phyloP scores from a whole-genome alignment of 1,140 invertebrate species.

The Listronotus oregonensis region DNA sequence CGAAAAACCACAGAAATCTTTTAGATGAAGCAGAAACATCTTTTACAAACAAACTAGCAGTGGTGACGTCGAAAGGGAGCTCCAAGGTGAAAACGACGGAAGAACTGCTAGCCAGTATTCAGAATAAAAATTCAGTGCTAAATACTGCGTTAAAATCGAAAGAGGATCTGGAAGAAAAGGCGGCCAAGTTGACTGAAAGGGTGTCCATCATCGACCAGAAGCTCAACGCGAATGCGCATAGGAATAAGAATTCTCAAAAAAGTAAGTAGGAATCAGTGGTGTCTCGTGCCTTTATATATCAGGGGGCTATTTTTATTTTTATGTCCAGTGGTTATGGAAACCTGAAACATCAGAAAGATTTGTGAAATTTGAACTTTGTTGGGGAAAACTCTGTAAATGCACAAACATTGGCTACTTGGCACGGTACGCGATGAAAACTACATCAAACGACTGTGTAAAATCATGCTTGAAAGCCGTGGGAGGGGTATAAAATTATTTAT shows the following conservation, averaged over 20 bases:
- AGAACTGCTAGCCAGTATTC: conserved; percentile 77
- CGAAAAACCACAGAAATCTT: conserved; percentile 64
- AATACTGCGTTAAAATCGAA: conserved; percentile 40
- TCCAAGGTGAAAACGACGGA: conserved; percentile 85
- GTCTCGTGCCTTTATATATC: not conserved
- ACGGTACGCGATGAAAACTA: too few species aligned
- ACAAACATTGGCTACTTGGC: too few species aligned
- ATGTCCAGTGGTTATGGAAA: too few species aligned
- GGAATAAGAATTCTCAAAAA: conserved; percentile 50
- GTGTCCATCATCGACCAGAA: conserved; percentile 55
- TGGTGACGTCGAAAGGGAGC: conserved; percentile 65
- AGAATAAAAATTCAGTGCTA: conserved; percentile 62
- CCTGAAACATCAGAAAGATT: too few species aligned
- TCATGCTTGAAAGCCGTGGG: too few species aligned
- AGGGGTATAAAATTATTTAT: too few species aligned
- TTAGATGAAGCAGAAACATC: conserved; percentile 60
- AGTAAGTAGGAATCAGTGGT: conserved; percentile 35
- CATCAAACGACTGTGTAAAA: too few species aligned
- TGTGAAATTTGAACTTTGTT: too few species aligned
- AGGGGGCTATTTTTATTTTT: too few species aligned
- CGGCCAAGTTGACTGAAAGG: conserved; percentile 53
- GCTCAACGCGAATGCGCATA: conserved; percentile 50
- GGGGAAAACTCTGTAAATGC: too few species aligned
- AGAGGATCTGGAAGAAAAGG: conserved; percentile 52
- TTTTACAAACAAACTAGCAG: conserved; percentile 68